Evolutionary conservation across 2,113 vertebrate species (phyloP).

Genomic region (Dipodomys ordii): DNA sequence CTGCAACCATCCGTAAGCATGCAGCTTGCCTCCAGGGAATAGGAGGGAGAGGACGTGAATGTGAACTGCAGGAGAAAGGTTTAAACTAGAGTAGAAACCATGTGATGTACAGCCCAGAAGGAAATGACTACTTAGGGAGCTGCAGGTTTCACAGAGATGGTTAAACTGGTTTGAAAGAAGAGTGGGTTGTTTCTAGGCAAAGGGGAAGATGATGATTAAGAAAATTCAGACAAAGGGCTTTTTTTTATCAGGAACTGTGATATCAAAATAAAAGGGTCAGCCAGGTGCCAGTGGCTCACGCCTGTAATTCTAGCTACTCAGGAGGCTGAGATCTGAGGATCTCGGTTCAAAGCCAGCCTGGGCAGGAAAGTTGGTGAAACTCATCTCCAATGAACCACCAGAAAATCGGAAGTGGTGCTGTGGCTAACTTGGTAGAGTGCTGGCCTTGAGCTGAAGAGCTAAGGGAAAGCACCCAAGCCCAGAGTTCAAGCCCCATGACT

Average conservation of each 20-base stretch:
- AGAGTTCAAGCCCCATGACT: not conserved
- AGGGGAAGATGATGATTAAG: not conserved
- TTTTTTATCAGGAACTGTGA: not conserved
- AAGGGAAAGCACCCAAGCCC: not conserved
- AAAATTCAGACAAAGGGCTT: constrained; percentile 4
- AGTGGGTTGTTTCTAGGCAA: constrained; percentile 15
- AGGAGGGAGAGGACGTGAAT: not conserved
- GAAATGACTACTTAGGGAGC: not conserved
- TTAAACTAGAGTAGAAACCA: constrained; percentile 19
- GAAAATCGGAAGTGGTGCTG: too few relatives aligned
- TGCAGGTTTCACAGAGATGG: not conserved
- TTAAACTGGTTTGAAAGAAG: not conserved
- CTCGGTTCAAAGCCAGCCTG: too few relatives aligned
- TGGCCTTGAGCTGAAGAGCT: not conserved
- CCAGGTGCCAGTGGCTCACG: too few relatives aligned
- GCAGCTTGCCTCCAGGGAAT: not conserved
- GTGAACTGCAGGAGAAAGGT: not conserved
- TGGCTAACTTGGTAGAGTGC: too few relatives aligned
- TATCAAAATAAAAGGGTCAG: too few relatives aligned
- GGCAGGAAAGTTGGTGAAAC: too few relatives aligned
- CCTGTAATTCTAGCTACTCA: too few relatives aligned
- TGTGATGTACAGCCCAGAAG: not conserved
- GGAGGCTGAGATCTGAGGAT: too few relatives aligned
- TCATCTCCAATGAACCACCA: too few relatives aligned
- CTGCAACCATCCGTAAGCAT: constrained; percentile 5